phyloP scores from a whole-genome alignment of 2,797 vertebrate genomes.

The Tapera naevia region DNA sequence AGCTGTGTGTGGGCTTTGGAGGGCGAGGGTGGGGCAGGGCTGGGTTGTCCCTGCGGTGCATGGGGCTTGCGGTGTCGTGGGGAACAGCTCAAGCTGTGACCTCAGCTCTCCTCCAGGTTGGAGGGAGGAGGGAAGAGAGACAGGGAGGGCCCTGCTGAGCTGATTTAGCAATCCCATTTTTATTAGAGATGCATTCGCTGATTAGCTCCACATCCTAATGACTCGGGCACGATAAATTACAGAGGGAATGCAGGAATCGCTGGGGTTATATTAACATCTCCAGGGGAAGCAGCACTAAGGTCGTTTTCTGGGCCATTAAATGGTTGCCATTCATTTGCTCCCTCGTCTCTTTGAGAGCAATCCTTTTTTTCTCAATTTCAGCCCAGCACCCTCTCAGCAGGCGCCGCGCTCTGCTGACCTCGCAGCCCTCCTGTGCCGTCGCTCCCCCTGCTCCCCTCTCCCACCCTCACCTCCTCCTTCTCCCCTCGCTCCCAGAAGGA shows the following conservation, averaged over 20 bases:
- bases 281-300: background rate
- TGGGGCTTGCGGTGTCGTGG: background rate
- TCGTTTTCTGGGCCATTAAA: constrained; percentile 7
- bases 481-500: background rate
- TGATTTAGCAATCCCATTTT: background rate
- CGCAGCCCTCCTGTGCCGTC: background rate
- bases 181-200: background rate
- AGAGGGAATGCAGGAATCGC: background rate
- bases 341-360: background rate
- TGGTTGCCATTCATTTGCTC: background rate
- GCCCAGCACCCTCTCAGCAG: background rate
- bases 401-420: background rate
- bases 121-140: background rate
- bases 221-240: background rate
- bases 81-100: background rate
- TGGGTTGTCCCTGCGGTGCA: background rate
- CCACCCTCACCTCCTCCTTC: background rate
- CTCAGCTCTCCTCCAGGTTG: background rate
- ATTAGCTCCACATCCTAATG: constrained; percentile 23
- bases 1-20: background rate
- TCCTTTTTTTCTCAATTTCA: background rate
- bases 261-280: background rate
- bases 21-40: background rate
- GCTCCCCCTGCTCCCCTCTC: background rate
- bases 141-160: background rate